phyloP scores from a whole-genome alignment of 2,888 invertebrate species.

The Callosobruchus maculatus region DNA sequence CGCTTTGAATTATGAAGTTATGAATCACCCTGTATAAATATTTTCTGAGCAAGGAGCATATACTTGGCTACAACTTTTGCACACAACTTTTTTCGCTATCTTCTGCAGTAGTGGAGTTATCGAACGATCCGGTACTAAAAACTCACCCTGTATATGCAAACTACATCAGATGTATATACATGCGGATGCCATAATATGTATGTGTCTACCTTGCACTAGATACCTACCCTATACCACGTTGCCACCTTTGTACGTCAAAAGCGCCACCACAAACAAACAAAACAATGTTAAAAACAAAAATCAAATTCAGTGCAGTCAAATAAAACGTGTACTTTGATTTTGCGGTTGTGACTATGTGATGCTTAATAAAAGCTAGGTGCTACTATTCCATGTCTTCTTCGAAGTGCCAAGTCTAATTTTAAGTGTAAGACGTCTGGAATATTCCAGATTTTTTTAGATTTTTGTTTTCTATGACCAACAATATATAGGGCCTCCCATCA shows the following conservation, averaged over 20 bases:
- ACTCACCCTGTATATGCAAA: background rate
- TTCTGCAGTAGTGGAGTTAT: no score
- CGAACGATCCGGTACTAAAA: no score
- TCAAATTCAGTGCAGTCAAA: background rate
- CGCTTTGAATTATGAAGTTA: no score
- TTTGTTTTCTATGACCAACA: no score
- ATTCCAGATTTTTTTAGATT: no score
- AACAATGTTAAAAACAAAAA: slow-evolving; percentile 13
- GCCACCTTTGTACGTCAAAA: slow-evolving; percentile 64
- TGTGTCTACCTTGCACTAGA: slow-evolving; percentile 1
- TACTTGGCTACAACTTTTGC: no score
- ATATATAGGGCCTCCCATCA: no score
- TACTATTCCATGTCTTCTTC: background rate
- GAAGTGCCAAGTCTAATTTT: no score
- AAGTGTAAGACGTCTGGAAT: no score
- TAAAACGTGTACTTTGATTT: background rate
- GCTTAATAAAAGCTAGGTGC: background rate
- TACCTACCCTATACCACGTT: slow-evolving; percentile 90
- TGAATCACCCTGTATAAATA: no score
- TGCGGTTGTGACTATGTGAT: slow-evolving; percentile 3
- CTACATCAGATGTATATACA: background rate
- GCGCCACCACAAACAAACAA: slow-evolving; percentile 23
- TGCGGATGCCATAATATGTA: background rate
- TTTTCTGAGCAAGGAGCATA: no score
- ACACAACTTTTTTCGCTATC: no score